Evolutionary conservation across 2,113 vertebrate species (phyloP).

Genomic region (Colinus virginianus): DNA sequence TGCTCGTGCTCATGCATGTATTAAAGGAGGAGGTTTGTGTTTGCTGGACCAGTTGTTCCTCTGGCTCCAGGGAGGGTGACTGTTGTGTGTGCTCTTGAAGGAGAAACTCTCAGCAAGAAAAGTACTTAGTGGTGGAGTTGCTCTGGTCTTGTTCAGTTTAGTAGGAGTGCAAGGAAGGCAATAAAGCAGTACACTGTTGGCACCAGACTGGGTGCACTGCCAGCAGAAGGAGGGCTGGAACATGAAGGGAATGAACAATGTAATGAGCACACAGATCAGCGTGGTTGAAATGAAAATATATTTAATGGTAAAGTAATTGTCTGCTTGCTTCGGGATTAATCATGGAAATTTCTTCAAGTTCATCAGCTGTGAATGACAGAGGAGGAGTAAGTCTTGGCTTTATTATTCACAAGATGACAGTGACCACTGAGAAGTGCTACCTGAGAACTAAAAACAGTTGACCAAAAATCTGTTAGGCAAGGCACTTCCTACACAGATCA

Average conservation of each 20-base stretch:
- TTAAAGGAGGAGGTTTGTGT: not conserved
- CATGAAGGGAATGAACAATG: not conserved
- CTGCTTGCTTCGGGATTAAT: not conserved
- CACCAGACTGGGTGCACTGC: not conserved
- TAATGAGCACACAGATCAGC: not conserved
- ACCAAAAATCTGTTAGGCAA: slow-evolving; percentile 31
- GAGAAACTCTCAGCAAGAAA: not conserved
- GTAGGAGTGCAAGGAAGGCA: not conserved
- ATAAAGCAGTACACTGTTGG: not conserved
- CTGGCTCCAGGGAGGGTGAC: not conserved
- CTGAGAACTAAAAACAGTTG: not conserved
- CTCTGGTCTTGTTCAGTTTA: not conserved
- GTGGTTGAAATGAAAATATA: not conserved
- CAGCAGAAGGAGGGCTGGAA: not conserved
- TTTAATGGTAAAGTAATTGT: not conserved
- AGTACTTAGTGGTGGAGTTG: not conserved
- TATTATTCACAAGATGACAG: slow-evolving; percentile 47
- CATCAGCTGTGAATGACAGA: slow-evolving; percentile 37
- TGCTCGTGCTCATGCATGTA: not conserved
- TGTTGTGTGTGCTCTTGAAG: fast-evolving
- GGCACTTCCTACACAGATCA: not conserved
- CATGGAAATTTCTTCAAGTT: slow-evolving; percentile 26
- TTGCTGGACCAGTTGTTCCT: not conserved
- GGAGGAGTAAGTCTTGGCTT: slow-evolving; percentile 41
- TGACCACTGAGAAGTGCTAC: not conserved